Percentiles rank a stretch among this genome's conserved stretches.
These are phyloP conservation scores for Nymphalis urticae DNA, from an alignment of 2,888 invertebrate genomes.

Conservation along the genomic window DNA sequence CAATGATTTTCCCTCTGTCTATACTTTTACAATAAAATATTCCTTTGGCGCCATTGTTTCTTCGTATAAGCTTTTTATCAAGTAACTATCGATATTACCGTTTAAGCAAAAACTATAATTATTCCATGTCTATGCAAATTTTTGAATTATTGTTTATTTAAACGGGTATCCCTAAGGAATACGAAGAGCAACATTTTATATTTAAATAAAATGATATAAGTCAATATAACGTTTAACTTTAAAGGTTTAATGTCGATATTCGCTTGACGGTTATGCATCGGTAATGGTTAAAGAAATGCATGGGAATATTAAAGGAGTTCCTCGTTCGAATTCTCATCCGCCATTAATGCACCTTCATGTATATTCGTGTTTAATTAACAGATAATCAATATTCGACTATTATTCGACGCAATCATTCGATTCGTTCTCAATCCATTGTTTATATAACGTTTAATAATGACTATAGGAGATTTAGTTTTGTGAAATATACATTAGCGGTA, in stretches of 20 bases:
- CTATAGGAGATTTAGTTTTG: background rate
- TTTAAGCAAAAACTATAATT: slow-evolving; percentile 9
- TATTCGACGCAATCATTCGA: slow-evolving; percentile 30
- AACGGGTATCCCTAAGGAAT: slow-evolving; percentile 5
- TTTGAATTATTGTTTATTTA: slow-evolving; percentile 14
- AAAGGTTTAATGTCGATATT: background rate
- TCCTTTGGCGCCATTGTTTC: background rate
- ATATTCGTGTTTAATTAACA: slow-evolving; percentile 31
- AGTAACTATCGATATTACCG: background rate
- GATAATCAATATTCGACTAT: slow-evolving; percentile 31
- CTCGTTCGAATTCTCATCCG: slow-evolving; percentile 29
- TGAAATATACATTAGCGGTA: background rate
- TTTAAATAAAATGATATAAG: background rate
- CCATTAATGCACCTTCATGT: slow-evolving; percentile 32
- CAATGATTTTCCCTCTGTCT: no score
- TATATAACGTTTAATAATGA: background rate
- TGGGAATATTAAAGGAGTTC: slow-evolving; percentile 33
- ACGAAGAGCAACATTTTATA: background rate
- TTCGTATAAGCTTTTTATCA: background rate
- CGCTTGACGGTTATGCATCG: background rate
- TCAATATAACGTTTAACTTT: background rate
- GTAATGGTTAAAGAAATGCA: slow-evolving; percentile 13
- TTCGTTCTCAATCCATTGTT: slow-evolving; percentile 31
- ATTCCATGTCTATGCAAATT: slow-evolving; percentile 25
- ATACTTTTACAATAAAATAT: background rate